phyloP scores from a whole-genome alignment of 2,113 vertebrate genomes.

The Ammospiza caudacuta region DNA sequence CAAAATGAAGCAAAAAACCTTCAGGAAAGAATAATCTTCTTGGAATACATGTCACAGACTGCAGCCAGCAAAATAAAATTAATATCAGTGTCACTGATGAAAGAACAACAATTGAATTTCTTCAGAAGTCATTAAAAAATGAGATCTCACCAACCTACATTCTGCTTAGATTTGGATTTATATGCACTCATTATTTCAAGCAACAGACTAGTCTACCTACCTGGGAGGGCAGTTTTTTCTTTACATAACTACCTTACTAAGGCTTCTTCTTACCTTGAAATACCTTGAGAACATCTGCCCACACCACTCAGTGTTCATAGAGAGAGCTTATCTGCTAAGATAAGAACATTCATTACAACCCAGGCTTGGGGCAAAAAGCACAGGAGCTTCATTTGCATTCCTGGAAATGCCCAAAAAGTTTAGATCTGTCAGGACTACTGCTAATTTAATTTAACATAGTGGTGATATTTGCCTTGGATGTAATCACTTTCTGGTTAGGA shows the following conservation, averaged over 20 bases:
- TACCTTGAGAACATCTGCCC: background rate
- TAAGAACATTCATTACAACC: background rate
- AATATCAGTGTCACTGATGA: background rate
- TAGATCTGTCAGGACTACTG: background rate
- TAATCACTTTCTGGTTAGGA: background rate
- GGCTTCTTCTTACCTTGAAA: background rate
- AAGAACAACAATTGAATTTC: constrained; percentile 2
- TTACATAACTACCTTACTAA: background rate
- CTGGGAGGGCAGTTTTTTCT: background rate
- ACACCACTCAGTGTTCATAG: fast-evolving
- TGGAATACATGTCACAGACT: background rate
- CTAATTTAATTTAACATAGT: background rate
- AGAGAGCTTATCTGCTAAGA: background rate
- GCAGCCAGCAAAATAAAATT: background rate
- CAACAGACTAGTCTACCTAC: background rate
- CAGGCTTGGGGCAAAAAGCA: background rate
- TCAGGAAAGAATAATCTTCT: background rate
- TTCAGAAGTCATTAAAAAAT: constrained; percentile 18
- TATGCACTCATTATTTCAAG: background rate
- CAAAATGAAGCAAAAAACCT: background rate
- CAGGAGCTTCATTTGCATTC: background rate
- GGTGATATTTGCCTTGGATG: background rate
- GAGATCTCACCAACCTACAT: background rate
- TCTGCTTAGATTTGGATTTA: background rate
- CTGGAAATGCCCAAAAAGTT: background rate